phyloP scores from a whole-genome alignment of 2,797 vertebrate species.

The Pagetopsis macropterus region DNA sequence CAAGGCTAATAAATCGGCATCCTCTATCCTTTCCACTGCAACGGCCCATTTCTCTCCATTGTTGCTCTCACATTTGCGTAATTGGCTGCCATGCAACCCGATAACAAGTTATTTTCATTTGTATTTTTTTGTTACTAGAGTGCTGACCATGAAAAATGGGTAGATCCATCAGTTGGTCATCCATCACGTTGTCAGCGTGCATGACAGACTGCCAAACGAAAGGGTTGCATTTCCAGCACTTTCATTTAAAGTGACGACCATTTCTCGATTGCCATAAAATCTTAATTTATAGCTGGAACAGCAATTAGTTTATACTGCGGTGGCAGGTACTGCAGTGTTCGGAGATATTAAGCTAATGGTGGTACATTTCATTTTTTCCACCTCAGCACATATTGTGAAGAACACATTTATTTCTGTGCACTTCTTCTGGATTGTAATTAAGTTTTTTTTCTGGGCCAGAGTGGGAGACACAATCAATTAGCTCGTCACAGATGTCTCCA shows the following conservation, averaged over 20 bases:
- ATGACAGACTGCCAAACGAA: conserved; percentile 69
- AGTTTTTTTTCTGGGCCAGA: conserved; percentile 24
- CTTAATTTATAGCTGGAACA: conserved; percentile 20
- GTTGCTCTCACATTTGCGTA: conserved; percentile 60
- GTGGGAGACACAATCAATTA: conserved; percentile 44
- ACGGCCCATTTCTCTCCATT: conserved; percentile 57
- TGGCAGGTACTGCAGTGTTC: conserved; percentile 3
- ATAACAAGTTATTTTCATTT: conserved; percentile 76
- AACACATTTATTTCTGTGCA: conserved; percentile 15
- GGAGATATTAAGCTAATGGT: conserved; percentile 29
- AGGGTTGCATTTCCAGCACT: conserved; percentile 55
- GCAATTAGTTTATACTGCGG: conserved; percentile 8
- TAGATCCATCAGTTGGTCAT: conserved; percentile 83
- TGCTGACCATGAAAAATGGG: conserved; percentile 90
- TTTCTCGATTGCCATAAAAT: conserved; percentile 67
- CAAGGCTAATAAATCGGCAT: conserved; percentile 64
- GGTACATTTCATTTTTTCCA: conserved; percentile 17
- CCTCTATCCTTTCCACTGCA: conserved; percentile 26
- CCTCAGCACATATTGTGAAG: conserved; percentile 25
- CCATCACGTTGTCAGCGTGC: conserved; percentile 75
- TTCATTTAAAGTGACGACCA: conserved; percentile 72
- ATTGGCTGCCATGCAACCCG: conserved; percentile 49
- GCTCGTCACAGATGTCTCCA: conserved; percentile 42
- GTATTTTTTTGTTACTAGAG: conserved; percentile 88
- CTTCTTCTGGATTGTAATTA: conserved; percentile 22